These are phyloP conservation scores for Papilio elwesi DNA, from an alignment of 2,888 invertebrate species.

Conservation along the genomic window DNA sequence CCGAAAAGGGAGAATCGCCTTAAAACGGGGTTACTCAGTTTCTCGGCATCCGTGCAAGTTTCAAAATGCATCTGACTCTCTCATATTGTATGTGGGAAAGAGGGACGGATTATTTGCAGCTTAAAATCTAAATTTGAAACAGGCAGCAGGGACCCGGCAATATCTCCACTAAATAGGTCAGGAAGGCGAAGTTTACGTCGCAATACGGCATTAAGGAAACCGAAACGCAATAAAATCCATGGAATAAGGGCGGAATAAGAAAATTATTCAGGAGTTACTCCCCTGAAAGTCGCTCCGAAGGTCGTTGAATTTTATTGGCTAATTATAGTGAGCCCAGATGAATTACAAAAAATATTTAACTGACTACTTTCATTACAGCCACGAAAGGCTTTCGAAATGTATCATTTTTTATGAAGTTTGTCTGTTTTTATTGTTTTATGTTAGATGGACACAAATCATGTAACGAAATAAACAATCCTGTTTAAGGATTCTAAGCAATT, in stretches of 20 bases:
- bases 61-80: constrained; percentile 56
- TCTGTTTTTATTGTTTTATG: too few species aligned
- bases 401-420: background rate
- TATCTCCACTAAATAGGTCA: constrained; percentile 81
- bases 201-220: constrained; percentile 73
- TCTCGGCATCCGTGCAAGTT: constrained; percentile 50
- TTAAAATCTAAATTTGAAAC: constrained; percentile 71
- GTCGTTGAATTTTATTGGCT: constrained; percentile 36
- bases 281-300: constrained; percentile 29
- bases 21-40: constrained; percentile 69
- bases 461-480: too few species aligned
- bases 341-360: constrained; percentile 7
- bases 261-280: constrained; percentile 67
- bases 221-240: constrained; percentile 75
- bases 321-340: constrained; percentile 26
- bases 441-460: too few species aligned
- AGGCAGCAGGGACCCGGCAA: constrained; percentile 65
- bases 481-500: too few species aligned
- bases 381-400: background rate
- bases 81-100: constrained; percentile 53
- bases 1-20: constrained; percentile 54
- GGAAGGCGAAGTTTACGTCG: constrained; percentile 82
- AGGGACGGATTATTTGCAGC: constrained; percentile 62
- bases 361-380: background rate
- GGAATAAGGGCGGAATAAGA: constrained; percentile 68